phyloP scores from a whole-genome alignment of 2,888 invertebrate genomes.

The Diaphora mendica region DNA sequence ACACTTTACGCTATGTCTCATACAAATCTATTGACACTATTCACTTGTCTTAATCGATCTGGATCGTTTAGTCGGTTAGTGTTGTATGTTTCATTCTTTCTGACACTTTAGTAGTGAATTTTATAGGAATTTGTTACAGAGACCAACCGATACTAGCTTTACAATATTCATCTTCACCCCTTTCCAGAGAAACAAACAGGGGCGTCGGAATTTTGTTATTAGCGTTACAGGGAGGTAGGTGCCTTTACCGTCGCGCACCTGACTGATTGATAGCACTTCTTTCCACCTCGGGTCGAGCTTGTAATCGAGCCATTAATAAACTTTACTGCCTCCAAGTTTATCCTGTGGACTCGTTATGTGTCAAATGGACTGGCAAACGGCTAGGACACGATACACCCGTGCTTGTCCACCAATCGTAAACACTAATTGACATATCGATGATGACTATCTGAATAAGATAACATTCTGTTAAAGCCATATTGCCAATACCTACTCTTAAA shows the following conservation, averaged over 20 bases:
- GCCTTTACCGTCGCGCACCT: constrained; percentile 82
- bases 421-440: constrained; percentile 78
- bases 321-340: constrained; percentile 85
- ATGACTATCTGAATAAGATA: constrained; percentile 58
- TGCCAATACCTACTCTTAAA: too few species aligned
- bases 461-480: constrained; percentile 36
- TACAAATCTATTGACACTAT: constrained; percentile 49
- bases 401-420: constrained; percentile 69
- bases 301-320: constrained; percentile 87
- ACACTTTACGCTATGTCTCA: constrained; percentile 54
- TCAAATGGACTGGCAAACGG: constrained; percentile 84
- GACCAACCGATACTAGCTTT: constrained; percentile 67
- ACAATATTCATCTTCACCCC: constrained; percentile 84
- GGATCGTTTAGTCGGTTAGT: background rate
- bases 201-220: constrained; percentile 86
- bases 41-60: constrained; percentile 15
- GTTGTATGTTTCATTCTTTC: background rate
- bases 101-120: background rate
- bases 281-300: constrained; percentile 86
- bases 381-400: constrained; percentile 75
- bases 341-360: constrained; percentile 84
- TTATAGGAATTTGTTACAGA: constrained; percentile 55
- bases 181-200: constrained; percentile 82
- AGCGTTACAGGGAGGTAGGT: constrained; percentile 81
- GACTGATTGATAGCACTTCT: constrained; percentile 87